Conservation (phyloP, 1,140 invertebrate genomes). For the Nilaparvata lugens region DNA sequence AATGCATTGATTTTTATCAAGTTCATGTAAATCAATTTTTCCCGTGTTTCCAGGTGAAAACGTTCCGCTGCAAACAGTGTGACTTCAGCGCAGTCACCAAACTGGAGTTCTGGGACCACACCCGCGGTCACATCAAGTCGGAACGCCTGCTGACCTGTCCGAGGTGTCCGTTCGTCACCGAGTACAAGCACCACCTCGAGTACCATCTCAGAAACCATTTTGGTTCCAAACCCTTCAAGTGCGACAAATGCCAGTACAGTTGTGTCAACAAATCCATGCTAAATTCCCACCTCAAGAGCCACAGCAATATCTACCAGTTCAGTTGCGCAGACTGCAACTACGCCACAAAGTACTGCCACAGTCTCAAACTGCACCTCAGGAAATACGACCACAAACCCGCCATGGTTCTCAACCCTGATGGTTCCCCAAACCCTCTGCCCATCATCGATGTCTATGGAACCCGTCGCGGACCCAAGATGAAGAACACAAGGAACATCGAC, state of each 20-base stretch:
- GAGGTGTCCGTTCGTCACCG: constrained; percentile 93
- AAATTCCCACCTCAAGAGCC: constrained; percentile 96
- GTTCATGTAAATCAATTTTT: neutral
- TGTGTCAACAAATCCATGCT: constrained; percentile 99
- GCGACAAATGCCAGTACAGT: constrained; percentile 79
- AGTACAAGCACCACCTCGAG: constrained; percentile 97
- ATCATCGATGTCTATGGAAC: constrained; percentile 88
- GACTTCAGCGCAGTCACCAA: constrained; percentile 76
- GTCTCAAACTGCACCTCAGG: constrained; percentile 87
- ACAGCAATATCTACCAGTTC: constrained; percentile 95
- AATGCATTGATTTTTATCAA: no score
- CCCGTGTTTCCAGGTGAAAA: constrained; percentile 47
- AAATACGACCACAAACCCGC: constrained; percentile 88
- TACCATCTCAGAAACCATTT: constrained; percentile 95
- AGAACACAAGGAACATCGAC: constrained; percentile 30
- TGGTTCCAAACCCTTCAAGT: constrained; percentile 95
- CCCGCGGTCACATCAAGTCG: constrained; percentile 79
- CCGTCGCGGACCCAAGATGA: constrained; percentile 70
- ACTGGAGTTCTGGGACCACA: constrained; percentile 88
- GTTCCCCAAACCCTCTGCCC: constrained; percentile 71
- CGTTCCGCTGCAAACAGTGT: constrained; percentile 89
- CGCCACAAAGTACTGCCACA: constrained; percentile 97
- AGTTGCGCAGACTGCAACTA: constrained; percentile 92
- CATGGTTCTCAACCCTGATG: constrained; percentile 78
- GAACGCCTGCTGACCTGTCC: constrained; percentile 88